Evolutionary conservation across 2,797 vertebrate species (phyloP).

Genomic region (Urocyon cinereoargenteus): DNA sequence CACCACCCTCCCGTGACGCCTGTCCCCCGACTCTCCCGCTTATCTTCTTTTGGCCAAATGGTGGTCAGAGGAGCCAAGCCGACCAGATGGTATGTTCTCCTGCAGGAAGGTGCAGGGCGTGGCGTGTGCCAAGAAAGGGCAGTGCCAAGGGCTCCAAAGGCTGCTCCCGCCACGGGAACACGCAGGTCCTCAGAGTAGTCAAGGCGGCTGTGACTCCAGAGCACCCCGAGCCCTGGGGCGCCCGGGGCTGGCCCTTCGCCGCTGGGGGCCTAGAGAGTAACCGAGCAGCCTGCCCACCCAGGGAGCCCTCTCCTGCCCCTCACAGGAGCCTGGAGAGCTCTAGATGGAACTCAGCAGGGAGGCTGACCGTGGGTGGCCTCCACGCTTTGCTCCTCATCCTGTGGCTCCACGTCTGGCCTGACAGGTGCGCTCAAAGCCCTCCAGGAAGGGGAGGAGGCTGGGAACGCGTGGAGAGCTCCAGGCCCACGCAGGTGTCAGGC

Average conservation of each 20-base stretch:
- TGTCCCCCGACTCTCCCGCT: neutral
- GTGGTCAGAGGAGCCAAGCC: neutral
- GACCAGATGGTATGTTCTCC: neutral
- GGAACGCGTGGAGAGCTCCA: neutral
- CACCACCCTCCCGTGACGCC: neutral
- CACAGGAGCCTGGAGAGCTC: neutral
- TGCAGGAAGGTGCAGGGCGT: neutral
- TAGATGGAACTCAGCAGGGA: neutral
- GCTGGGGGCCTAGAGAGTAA: neutral
- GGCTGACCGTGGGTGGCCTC: too few relatives aligned
- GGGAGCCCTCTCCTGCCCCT: too few relatives aligned
- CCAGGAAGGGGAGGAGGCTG: too few relatives aligned
- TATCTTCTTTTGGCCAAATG: neutral
- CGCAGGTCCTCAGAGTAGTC: fast-evolving
- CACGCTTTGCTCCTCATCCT: neutral
- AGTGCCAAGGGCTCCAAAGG: neutral
- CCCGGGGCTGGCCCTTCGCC: neutral
- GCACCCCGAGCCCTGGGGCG: neutral
- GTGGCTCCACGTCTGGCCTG: neutral
- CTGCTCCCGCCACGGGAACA: neutral
- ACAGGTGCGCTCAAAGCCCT: neutral
- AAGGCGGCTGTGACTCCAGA: neutral
- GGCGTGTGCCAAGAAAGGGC: neutral
- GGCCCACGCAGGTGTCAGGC: neutral
- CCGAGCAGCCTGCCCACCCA: neutral